A percentile compares a stretch with the other conserved stretches of the same genome.
These are phyloP conservation scores for Puntigrus tetrazona DNA, from an alignment of 2,113 vertebrate species.

Conservation along the genomic window DNA sequence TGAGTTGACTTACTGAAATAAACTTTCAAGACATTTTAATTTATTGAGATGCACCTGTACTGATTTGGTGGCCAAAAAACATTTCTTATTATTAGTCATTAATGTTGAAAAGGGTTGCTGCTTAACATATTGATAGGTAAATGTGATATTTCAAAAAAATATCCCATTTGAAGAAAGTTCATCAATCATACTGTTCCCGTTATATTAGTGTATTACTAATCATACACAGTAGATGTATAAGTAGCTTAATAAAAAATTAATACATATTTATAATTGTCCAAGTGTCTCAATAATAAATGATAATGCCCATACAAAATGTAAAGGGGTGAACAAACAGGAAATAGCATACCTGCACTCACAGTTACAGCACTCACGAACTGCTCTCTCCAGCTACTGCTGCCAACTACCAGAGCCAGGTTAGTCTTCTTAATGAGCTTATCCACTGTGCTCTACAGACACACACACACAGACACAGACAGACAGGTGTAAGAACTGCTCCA, in stretches of 20 bases:
- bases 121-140: not conserved
- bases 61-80: not conserved
- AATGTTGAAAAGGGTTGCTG: not conserved
- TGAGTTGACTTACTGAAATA: no score
- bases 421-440: slow-evolving; percentile 87
- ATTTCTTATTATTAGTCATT: not conserved
- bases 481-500: slow-evolving; percentile 28
- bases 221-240: no score
- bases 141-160: not conserved
- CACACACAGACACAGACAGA: slow-evolving; percentile 47
- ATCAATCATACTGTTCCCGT: not conserved
- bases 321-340: slow-evolving; percentile 8
- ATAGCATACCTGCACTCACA: slow-evolving; percentile 78
- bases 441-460: slow-evolving; percentile 75
- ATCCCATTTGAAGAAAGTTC: no score
- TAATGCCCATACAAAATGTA: not conserved
- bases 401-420: slow-evolving; percentile 82
- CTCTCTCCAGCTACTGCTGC: slow-evolving; percentile 85
- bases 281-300: not conserved
- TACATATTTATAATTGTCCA: not conserved
- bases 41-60: no score
- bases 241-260: no score
- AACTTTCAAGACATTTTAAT: no score
- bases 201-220: not conserved
- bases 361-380: slow-evolving; percentile 84